Percentiles rank a stretch among this genome's conserved stretches.
Evolutionary conservation across 2,113 vertebrate genomes (phyloP).

Genomic region (Oryzias javanicus): DNA sequence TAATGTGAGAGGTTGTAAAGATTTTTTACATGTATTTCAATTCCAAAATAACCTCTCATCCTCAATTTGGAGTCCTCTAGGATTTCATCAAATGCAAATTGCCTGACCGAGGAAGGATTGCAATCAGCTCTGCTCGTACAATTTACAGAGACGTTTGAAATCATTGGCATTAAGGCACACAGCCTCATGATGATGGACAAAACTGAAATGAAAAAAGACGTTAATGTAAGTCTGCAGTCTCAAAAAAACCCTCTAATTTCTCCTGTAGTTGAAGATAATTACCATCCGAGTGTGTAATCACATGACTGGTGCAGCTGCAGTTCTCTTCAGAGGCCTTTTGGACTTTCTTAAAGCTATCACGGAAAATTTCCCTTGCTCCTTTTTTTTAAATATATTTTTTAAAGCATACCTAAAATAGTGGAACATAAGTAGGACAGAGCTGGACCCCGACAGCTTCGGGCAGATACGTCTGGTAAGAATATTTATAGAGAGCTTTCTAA

Average conservation of each 20-base stretch:
- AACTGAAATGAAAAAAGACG: constrained; percentile 7
- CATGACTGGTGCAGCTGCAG: constrained; percentile 9
- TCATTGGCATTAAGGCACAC: background rate
- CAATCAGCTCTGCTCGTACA: no score
- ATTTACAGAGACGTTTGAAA: background rate
- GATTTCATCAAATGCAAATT: no score
- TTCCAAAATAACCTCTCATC: no score
- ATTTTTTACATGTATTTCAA: no score
- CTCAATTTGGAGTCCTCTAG: no score
- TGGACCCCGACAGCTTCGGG: constrained; percentile 53
- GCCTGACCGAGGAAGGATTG: no score
- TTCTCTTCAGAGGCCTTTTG: constrained; percentile 28
- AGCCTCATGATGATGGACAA: background rate
- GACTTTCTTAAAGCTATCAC: constrained; percentile 49
- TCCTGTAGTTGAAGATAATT: constrained; percentile 8
- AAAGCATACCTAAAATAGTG: constrained; percentile 57
- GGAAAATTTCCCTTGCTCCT: constrained; percentile 48
- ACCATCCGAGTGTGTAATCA: constrained; percentile 16
- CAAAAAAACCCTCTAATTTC: constrained; percentile 12
- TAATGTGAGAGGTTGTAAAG: no score
- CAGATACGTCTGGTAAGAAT: constrained; percentile 44
- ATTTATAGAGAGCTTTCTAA: constrained; percentile 49
- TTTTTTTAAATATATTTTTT: constrained; percentile 46
- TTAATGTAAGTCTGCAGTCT: constrained; percentile 8
- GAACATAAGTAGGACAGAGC: constrained; percentile 50